Evolutionary conservation across 2,797 vertebrate genomes (phyloP), one percentile per base, ranked within the genome.

Genomic region (Notamacropus eugenii): DNA sequence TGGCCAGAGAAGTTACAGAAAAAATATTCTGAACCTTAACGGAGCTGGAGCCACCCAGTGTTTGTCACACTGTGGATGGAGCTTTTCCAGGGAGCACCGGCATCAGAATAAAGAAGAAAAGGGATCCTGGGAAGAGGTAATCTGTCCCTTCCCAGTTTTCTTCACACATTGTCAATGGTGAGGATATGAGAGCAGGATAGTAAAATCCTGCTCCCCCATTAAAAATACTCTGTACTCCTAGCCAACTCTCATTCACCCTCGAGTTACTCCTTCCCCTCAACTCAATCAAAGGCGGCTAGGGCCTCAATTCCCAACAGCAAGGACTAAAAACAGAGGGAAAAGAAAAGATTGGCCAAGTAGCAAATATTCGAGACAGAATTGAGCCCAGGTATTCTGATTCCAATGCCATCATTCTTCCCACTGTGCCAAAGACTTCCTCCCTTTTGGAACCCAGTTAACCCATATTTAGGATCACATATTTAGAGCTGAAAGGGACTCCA

Each of bases 11-110:
- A 54, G 50, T 55, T 46, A 87, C 90, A 96, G 94, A 91, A 94
- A 82, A 93, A 54, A 95, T 1, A 92, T 92, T 91, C 92, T 94
- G 93, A 95, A 95, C 82, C 90, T 96, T 90, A 95, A 91, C n/a
- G 19, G 40, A 87, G 40, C 40, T 50, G 40, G 90, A 97, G 95
- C 91, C 93, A 96, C 95, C 93, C 91, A 93, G 93, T 13, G 90
- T 74, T 34, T 27, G 9, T 93, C 94, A 93, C 93, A 94, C 94
- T 90, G 54, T 97, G 96, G 97, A 97, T 93, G 87, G 93, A 87
- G 95, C 95, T 98, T 97, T 98, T 96, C 93, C 94, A 92, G 67
- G 90, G 96, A 96, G 91, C 54, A 5, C 4, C 1, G 93, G 87
- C 94, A 94, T 6, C 27, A 90, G 91, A 93, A 46, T 22, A 94